Evolutionary conservation across 2,113 vertebrate species (phyloP).

Genomic region (Dolichallabes microphthalmus): DNA sequence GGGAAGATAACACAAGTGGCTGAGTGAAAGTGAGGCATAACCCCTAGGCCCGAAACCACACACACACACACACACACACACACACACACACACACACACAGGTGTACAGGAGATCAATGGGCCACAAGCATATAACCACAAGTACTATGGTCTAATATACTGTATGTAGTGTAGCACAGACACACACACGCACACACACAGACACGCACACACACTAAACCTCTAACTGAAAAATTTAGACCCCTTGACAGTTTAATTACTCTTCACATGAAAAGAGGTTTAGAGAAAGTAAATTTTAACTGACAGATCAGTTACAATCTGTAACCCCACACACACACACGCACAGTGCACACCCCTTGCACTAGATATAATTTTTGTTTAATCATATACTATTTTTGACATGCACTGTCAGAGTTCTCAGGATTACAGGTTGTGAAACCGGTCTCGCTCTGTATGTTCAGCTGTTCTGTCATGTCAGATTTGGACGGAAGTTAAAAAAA

Average conservation of each 20-base stretch:
- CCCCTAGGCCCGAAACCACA: conserved; percentile 39
- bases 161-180: not conserved
- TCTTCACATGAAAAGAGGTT: conserved; percentile 21
- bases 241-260: conserved; percentile 48
- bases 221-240: conserved; percentile 10
- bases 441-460: conserved; percentile 39
- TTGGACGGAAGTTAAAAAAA: not conserved
- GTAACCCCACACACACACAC: too few species aligned
- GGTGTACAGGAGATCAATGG: conserved; percentile 20
- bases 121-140: conserved; percentile 16
- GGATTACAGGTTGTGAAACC: not conserved
- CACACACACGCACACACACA: conserved; percentile 34
- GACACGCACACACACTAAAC: conserved; percentile 36
- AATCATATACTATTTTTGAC: not conserved
- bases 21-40: conserved; percentile 30
- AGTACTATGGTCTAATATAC: not conserved
- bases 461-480: conserved; percentile 47
- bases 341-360: not conserved
- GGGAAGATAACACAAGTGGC: conserved; percentile 43
- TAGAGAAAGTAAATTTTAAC: not conserved
- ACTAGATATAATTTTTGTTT: not conserved
- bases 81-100: conserved; percentile 41
- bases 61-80: conserved; percentile 55
- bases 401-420: not conserved
- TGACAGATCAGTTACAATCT: conserved; percentile 17